Percentiles rank a stretch among this genome's conserved stretches.
Evolutionary conservation across 2,797 vertebrate species (phyloP).

Genomic region (Tapirus indicus): DNA sequence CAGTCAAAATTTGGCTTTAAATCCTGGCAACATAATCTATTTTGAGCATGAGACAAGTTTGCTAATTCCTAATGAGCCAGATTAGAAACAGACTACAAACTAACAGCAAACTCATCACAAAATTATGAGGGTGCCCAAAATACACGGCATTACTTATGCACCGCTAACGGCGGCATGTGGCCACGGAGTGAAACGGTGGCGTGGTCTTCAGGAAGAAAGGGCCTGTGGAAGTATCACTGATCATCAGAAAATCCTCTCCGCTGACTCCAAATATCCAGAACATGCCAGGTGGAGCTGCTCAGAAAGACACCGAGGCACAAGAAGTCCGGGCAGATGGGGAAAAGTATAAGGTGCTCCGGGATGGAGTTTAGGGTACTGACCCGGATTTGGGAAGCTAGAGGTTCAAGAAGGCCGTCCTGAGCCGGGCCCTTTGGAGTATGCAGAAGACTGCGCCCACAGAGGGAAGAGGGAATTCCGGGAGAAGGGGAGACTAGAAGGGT

Average conservation of each 20-base stretch:
- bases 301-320: accelerated
- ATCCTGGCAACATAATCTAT: constrained; percentile 67
- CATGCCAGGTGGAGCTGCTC: background rate
- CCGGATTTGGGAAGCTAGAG: background rate
- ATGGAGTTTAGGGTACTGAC: background rate
- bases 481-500: background rate
- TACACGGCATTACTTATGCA: background rate
- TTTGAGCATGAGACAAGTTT: constrained; percentile 66
- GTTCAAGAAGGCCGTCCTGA: background rate
- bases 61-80: constrained; percentile 72
- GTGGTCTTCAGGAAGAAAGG: background rate
- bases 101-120: constrained; percentile 47
- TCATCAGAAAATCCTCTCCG: background rate
- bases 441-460: accelerated
- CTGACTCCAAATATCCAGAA: accelerated
- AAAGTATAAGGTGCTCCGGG: accelerated
- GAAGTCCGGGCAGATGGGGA: accelerated
- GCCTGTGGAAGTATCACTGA: background rate
- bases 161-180: background rate
- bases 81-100: constrained; percentile 69
- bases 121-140: background rate
- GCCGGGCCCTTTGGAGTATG: background rate
- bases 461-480: background rate
- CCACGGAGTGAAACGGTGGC: background rate
- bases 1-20: constrained; percentile 53